phyloP scores from a whole-genome alignment of 2,113 vertebrate genomes.

The Brachyhypopomus gauderio region DNA sequence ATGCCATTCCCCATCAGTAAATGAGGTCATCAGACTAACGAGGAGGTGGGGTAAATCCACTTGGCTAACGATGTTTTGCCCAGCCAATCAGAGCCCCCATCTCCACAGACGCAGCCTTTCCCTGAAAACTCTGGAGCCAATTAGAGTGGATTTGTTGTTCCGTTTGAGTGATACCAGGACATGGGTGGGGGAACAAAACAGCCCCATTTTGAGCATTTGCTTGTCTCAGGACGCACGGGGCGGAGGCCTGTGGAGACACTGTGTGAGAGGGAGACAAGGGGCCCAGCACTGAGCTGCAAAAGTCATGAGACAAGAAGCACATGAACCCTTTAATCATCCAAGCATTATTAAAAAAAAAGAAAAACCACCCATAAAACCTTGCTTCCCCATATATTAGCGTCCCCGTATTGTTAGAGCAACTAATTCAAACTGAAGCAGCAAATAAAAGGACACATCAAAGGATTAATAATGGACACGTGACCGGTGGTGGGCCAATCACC shows the following conservation, averaged over 20 bases:
- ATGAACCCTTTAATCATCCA: slow-evolving; percentile 55
- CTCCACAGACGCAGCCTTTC: slow-evolving; percentile 72
- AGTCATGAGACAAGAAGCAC: slow-evolving; percentile 61
- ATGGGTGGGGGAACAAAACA: not conserved
- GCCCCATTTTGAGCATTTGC: too few species aligned
- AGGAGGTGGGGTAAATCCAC: slow-evolving; percentile 76
- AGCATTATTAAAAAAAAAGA: slow-evolving; percentile 20
- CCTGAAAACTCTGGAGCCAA: slow-evolving; percentile 75
- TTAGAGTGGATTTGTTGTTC: slow-evolving; percentile 76
- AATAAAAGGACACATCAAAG: too few species aligned
- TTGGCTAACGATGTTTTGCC: slow-evolving; percentile 78
- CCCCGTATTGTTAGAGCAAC: too few species aligned
- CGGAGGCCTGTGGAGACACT: slow-evolving; percentile 14
- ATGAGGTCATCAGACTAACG: slow-evolving; percentile 92
- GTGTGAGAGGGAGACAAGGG: slow-evolving; percentile 29
- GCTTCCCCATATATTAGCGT: too few species aligned
- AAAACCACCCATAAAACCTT: not conserved
- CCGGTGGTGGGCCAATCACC: too few species aligned
- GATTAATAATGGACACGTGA: too few species aligned
- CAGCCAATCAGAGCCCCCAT: slow-evolving; percentile 80
- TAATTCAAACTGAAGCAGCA: too few species aligned
- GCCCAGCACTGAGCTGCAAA: too few species aligned
- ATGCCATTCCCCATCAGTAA: slow-evolving; percentile 84
- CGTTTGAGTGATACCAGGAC: slow-evolving; percentile 66
- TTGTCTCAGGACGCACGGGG: too few species aligned